Evolutionary conservation across 1,140 invertebrate species (phyloP), one percentile per base, ranked within the genome.

Genomic region (Triops longicaudatus): DNA sequence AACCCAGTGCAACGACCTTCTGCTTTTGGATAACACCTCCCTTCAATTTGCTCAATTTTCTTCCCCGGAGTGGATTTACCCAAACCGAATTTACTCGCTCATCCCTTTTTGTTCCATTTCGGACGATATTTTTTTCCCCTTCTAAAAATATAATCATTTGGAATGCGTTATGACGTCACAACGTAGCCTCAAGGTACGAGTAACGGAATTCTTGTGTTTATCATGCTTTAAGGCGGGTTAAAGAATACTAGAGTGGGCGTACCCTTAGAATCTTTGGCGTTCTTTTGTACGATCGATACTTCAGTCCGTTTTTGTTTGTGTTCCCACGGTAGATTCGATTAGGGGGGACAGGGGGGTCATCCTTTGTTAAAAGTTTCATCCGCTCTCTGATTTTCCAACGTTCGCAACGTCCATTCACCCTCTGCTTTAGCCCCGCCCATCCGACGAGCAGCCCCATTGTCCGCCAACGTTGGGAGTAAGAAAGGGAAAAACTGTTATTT

Each of bases 41-140:
- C 31, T 37, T 37, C 31, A 37, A 37, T 63, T 63, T 63, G 50
- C 50, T 63, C 50, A 63, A 63, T 63, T 63, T 63, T 63, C 50
- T 22, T 63, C 14, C n/a, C 22, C 43, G 3, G 17, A 5, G 50
- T 6, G 50, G 50, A 63, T 14, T 63, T 63, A 63, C 14, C 6
- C 22, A 6, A 17, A 63, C 50, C 17, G 14, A 22, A 63, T n/a
- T 63, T n/a, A 63, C 22, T 63, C 14, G 44, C 5, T n/a, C 17
- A 63, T 6, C 22, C 31, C 2, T 37, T 37, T 37, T 37, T 37
- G 7, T 7, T 37, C 31, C 31, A 37, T 37, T 37, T 37, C 31
- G 2, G 31, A n/a, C n/a, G n/a, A n/a, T 7, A 37, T 2, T 37
- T 37, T 37, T 37, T 37, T 37, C 7, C 7, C 31, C 7, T 2